Conservation (phyloP, 1,140 invertebrate species). For the Leptinotarsa texana region DNA sequence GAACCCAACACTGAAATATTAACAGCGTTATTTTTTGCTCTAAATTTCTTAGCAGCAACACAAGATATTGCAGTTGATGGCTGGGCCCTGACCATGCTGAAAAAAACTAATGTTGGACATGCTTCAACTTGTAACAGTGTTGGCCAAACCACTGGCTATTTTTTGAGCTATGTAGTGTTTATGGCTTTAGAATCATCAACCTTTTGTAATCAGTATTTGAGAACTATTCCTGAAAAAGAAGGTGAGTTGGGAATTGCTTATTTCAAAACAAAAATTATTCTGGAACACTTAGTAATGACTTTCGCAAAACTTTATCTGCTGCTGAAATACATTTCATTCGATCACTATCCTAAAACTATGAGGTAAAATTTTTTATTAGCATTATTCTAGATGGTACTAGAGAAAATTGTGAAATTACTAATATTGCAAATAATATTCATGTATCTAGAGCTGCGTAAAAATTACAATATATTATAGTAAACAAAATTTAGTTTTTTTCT, state of each 20-base stretch:
- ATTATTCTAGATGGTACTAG: no score
- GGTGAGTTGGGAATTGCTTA: conserved; percentile 53
- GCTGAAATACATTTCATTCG: no score
- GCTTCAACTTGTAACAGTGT: conserved; percentile 99
- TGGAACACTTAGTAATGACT: no score
- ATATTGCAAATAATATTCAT: not conserved
- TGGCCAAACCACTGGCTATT: conserved; percentile 97
- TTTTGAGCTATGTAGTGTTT: conserved; percentile 96
- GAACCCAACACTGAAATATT: conserved; percentile 81
- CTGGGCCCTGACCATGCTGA: conserved; percentile 98
- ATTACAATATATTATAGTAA: no score
- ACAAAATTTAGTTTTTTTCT: not conserved
- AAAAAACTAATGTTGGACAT: conserved; percentile 96
- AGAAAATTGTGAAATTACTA: not conserved
- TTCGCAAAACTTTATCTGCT: no score
- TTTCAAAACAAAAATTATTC: no score
- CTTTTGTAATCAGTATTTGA: conserved; percentile 93
- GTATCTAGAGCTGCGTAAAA: no score
- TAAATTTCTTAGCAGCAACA: conserved; percentile 97
- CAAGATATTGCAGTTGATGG: conserved; percentile 99
- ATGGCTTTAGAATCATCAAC: conserved; percentile 95
- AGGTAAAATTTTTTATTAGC: no score
- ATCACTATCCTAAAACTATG: no score
- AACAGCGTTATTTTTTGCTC: conserved; percentile 84
- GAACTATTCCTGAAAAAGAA: conserved; percentile 68